Conservation (phyloP, 92 coral and sea anemone genomes). For the Palythoa caribaeorum region DNA sequence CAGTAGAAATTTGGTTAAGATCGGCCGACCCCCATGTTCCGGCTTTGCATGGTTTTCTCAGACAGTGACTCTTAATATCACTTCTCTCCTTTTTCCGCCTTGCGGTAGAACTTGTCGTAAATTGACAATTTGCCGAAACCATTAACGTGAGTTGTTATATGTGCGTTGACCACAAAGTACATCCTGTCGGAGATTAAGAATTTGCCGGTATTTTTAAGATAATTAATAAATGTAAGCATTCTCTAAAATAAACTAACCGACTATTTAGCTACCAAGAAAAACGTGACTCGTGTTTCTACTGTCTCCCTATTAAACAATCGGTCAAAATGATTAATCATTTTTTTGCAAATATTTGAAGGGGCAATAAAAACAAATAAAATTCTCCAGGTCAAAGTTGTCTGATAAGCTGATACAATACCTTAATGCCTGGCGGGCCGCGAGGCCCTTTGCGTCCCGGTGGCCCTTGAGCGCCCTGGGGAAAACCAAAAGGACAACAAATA, state of each 20-base stretch:
- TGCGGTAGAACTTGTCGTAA: background rate
- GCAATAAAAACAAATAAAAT: conserved; percentile 18
- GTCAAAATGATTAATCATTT: background rate
- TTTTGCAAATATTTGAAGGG: conserved; percentile 12
- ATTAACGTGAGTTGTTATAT: conserved; percentile 15
- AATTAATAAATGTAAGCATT: background rate
- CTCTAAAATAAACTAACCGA: background rate
- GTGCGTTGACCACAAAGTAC: conserved; percentile 5
- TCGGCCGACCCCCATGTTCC: too few relatives aligned
- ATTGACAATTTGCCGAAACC: background rate
- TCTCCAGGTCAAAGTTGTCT: conserved; percentile 3
- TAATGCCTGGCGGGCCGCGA: conserved; percentile 23
- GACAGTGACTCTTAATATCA: too few relatives aligned
- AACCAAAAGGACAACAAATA: conserved; percentile 9
- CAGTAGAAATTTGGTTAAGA: too few relatives aligned
- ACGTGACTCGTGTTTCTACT: background rate
- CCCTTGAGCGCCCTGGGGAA: conserved; percentile 32
- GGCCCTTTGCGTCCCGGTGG: conserved; percentile 47
- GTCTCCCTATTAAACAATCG: background rate
- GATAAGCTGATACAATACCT: conserved; percentile 7
- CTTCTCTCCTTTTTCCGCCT: conserved; percentile 2
- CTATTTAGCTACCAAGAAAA: background rate
- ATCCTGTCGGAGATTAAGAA: conserved; percentile 11
- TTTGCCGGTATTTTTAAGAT: background rate
- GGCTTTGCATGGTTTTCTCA: too few relatives aligned